Evolutionary conservation across 2,888 invertebrate species (phyloP).

Genomic region (Spodoptera littoralis): DNA sequence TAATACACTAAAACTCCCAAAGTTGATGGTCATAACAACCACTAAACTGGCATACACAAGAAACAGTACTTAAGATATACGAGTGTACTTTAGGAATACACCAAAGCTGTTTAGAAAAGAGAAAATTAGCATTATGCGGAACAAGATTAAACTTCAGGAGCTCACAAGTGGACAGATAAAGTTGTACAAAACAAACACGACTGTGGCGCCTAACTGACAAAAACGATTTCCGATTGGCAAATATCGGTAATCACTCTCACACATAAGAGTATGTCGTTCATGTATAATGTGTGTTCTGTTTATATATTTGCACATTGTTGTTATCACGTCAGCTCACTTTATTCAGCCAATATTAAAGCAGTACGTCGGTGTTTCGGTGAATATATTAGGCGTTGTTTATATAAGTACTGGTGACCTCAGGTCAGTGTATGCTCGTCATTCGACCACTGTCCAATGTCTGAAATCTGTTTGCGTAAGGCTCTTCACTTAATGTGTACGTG

Average conservation of each 20-base stretch:
- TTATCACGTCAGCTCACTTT: slow-evolving; percentile 59
- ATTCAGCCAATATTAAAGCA: slow-evolving; percentile 69
- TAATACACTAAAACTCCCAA: too few relatives aligned
- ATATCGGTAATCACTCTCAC: slow-evolving; percentile 21
- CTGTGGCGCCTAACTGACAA: slow-evolving; percentile 14
- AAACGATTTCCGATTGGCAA: slow-evolving; percentile 32
- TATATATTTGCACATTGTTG: slow-evolving; percentile 60
- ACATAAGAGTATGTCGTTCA: slow-evolving; percentile 41
- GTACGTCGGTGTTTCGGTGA: slow-evolving; percentile 34
- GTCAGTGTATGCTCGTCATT: not conserved
- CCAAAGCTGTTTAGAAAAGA: too few relatives aligned
- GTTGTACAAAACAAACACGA: not conserved
- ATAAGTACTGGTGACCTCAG: slow-evolving; percentile 23
- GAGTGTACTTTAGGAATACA: too few relatives aligned
- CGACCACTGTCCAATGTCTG: slow-evolving; percentile 3
- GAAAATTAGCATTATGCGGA: too few relatives aligned
- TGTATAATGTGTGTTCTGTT: slow-evolving; percentile 56
- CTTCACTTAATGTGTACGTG: slow-evolving; percentile 10
- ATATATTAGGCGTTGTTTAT: slow-evolving; percentile 41
- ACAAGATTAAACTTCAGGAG: not conserved
- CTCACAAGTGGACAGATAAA: slow-evolving; percentile 7
- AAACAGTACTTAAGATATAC: too few relatives aligned
- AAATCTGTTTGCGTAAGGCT: slow-evolving; percentile 17
- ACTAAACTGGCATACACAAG: too few relatives aligned
- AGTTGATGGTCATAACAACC: too few relatives aligned